Evolutionary conservation across 1,140 invertebrate genomes (phyloP), one percentile per base, ranked within the genome.

Genomic region (Temnothorax curvispinosus): DNA sequence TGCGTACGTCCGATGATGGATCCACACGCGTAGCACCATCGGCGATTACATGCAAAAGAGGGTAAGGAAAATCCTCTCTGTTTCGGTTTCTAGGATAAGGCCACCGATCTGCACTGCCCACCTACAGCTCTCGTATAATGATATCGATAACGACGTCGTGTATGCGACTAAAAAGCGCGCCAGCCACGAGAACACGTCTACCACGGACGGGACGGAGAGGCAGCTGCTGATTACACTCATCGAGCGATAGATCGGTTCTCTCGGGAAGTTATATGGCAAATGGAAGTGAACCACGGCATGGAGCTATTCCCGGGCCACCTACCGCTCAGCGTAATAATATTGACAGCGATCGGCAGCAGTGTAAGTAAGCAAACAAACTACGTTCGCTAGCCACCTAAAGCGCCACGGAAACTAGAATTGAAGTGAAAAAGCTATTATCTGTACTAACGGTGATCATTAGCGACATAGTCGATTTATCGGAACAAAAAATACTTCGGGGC

Each of bases 161-260:
- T 89, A 74, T 85, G 87, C 77, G 67, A 27, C 84, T 90, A 92
- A 93, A 92, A 91, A 92, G 77, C 74, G 13, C 41, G 9, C 27
- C 62, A 69, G 74, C 78, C 65, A 62, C 88, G 38, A 62, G 54
- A 62, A 60, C 50, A 52, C 50, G 62, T 58, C 32, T 27, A 9
- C n/a, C 11, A 35, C 11, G 54, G 41, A 58, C 58, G 87, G 78
- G 76, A 86, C 77, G 87, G 74, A 27, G 76, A 58, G 56, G 27
- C 88, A 88, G 88, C 88, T 87, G 88, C 87, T 93, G 92, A 93
- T 93, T 93, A 91, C 89, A 90, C 54, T 92, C 88, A 91, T 92
- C 90, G 87, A 2, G 2, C 92, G 89, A 93, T 90, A 86, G 90
- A 92, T 93, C 88, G 87, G 86, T 88, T 91, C 81, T 87, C 89